Evolutionary conservation across 1,140 invertebrate genomes (phyloP), one percentile per base, ranked within the genome.

Genomic region (Aphidius gifuensis): DNA sequence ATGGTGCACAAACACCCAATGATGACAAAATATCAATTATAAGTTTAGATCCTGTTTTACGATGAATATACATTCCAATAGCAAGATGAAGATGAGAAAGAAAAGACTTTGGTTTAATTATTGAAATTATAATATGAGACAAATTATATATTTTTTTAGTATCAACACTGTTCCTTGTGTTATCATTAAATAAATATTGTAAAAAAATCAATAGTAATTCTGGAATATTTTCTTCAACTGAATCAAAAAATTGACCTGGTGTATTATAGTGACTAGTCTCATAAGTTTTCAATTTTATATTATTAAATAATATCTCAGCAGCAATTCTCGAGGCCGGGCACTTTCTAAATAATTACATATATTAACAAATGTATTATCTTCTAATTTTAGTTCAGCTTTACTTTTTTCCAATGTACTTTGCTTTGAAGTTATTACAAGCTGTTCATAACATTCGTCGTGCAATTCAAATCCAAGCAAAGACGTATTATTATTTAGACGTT

Each of bases 11-110:
- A 45, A 58, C 11, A 8, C 57, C 57, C 44, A 58, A n/a, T 42
- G 55, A 55, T 9, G 43, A 42, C 32, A 61, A 40, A 46, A 55
- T 5, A 61, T 61, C 60, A 40, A 47, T 61, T 38, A 49, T 44
- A 32, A 61, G 55, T 47, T 39, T 61, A 9, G 51, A 61, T 4
- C 60, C 60, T 9, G 44, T 58, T 46, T 61, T 56, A 48, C 53
- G 38, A n/a, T 55, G 23, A 32, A 55, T 46, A n/a, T 55, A 61
- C 21, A n/a, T 61, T 39, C 21, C 60, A 23, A 61, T 48, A 55
- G 60, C 60, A 9, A 61, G 45, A 16, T 61, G 60, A 32, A 56
- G 46, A 55, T 55, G 55, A 21, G 60, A 61, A n/a, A 61, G 55
- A 46, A 61, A 61, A 16, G 16, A 16, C 39, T 45, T 61, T 39